Conservation (phyloP, 2,797 vertebrate genomes). For the Jordanella pulchra region DNA sequence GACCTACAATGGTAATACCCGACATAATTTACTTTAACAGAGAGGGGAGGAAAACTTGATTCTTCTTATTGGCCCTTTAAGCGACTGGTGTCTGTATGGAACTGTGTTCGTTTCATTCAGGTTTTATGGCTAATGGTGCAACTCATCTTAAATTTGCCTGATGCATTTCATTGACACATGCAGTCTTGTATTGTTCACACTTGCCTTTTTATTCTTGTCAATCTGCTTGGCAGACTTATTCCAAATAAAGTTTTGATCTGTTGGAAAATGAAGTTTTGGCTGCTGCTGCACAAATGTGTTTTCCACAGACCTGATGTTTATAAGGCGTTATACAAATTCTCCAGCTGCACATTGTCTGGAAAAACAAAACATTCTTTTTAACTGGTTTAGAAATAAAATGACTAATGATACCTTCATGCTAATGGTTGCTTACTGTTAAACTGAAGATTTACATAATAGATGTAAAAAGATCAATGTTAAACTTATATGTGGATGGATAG, state of each 20-base stretch:
- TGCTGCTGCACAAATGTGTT: neutral
- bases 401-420: neutral
- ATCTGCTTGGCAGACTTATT: slow-evolving; percentile 66
- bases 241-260: slow-evolving; percentile 73
- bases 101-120: slow-evolving; percentile 45
- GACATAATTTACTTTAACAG: slow-evolving; percentile 67
- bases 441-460: neutral
- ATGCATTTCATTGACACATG: slow-evolving; percentile 62
- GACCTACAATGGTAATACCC: slow-evolving; percentile 49
- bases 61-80: slow-evolving; percentile 62
- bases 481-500: too few species aligned
- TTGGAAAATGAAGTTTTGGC: slow-evolving; percentile 22
- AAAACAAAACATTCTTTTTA: neutral
- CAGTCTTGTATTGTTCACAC: slow-evolving; percentile 68
- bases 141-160: slow-evolving; percentile 55
- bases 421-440: neutral
- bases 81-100: slow-evolving; percentile 47
- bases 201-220: slow-evolving; percentile 74
- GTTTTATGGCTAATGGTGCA: slow-evolving; percentile 22
- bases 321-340: neutral
- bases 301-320: neutral
- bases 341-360: neutral
- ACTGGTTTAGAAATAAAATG: neutral
- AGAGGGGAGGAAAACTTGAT: slow-evolving; percentile 25
- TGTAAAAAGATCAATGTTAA: too few species aligned